Base-by-base conservation (phyloP, 2,113 vertebrate genomes). In the Pardalotus punctatus region DNA sequence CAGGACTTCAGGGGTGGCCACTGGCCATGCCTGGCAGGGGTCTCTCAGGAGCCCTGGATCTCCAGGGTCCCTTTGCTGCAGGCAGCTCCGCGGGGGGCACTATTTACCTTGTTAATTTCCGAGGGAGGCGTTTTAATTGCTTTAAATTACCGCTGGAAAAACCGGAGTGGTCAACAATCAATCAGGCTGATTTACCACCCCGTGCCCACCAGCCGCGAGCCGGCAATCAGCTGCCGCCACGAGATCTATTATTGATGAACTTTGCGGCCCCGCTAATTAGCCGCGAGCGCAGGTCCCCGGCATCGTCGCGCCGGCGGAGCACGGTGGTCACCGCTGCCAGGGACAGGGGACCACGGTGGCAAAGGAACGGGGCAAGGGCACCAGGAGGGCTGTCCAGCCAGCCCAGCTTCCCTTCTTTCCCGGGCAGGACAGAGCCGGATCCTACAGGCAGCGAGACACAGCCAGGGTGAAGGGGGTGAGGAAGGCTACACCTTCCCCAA, bases 171-270 rank as follows among this genome's bases (percentile, higher is more conserved):
- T 97, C 98, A 95, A 95, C 95, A 96, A 95, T 96, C 96, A 93
- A 94, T 97, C 98, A 94, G 93, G 86, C 96, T 98, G 97, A 97
- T 98, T 98, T 97, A 97, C 81, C 96, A 94, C 94, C 92, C 67
- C 92, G 12, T 93, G 64, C 97, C 97, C 96, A 96, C 97, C 98
- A 62, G 92, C 98, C 54, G 95, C 36, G 92, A 98, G 97, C 95
- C 96, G 48, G 98, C 98, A 97, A 98, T 98, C 98, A 98, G 97
- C 98, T 94, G 86, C 97, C 83, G 67, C 98, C 95, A 76, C 97
- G 74, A 96, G 98, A 98, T 98, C 97, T 93, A 91, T 98, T 98
- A 98, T 98, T 98, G 98, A 99, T 98, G 98, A 99, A 98, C 98
- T 98, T 98, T 96, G 97, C 70, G 54, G 97, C 98, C 77, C 96